These are phyloP conservation scores for Acrobasis consociella DNA, from an alignment of 2,888 invertebrate genomes.

Conservation along the genomic window DNA sequence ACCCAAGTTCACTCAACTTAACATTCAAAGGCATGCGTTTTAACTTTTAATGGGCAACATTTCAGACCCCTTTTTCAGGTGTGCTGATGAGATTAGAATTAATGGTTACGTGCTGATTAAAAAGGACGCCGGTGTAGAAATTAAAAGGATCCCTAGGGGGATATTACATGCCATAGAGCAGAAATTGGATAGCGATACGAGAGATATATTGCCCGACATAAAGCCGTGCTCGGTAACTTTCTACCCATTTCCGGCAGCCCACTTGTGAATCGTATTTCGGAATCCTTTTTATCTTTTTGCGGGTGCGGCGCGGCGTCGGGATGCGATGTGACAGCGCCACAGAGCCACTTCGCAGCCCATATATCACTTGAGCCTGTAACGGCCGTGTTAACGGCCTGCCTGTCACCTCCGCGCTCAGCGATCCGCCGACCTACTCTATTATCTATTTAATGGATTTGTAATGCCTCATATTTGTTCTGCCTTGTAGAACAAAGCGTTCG, in stretches of 20 bases:
- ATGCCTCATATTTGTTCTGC: slow-evolving; percentile 41
- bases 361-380: slow-evolving; percentile 77
- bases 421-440: slow-evolving; percentile 53
- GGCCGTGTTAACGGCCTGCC: slow-evolving; percentile 73
- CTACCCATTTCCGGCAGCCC: slow-evolving; percentile 79
- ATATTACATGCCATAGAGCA: slow-evolving; percentile 79
- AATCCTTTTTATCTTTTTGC: slow-evolving; percentile 80
- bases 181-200: slow-evolving; percentile 79
- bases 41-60: slow-evolving; percentile 11
- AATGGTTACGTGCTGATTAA: slow-evolving; percentile 62
- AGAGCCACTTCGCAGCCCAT: slow-evolving; percentile 79
- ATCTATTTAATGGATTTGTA: slow-evolving; percentile 53
- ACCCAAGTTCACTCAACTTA: slow-evolving; percentile 3
- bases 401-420: slow-evolving; percentile 72
- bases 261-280: slow-evolving; percentile 80
- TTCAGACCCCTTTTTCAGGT: slow-evolving; percentile 32
- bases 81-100: slow-evolving; percentile 53
- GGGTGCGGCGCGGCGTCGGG: slow-evolving; percentile 61
- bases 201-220: slow-evolving; percentile 78
- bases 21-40: slow-evolving; percentile 13
- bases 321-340: slow-evolving; percentile 77
- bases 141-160: slow-evolving; percentile 69
- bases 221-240: slow-evolving; percentile 76
- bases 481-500: slow-evolving; percentile 25
- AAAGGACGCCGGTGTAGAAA: slow-evolving; percentile 62